Base-by-base conservation (phyloP, 92 coral and sea anemone species). In the Anthopleura xanthogrammica region DNA sequence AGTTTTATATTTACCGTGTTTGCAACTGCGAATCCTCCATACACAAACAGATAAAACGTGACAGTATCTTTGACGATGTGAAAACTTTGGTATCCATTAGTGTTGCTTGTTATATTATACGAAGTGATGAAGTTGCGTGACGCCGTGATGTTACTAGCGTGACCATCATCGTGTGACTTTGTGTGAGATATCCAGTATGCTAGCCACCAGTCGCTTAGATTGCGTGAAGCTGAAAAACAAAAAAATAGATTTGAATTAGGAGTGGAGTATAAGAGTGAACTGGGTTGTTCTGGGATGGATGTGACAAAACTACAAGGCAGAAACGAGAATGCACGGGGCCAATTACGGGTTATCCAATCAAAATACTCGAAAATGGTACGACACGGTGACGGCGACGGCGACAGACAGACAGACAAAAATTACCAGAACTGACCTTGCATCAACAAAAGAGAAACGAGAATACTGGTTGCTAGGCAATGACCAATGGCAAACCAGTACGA, bases 111-210 rank as follows among this genome's bases (percentile, higher is more conserved):
- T 42, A 6, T 12, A 29, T 29, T 29, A 40, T 5, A 12, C 4
- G 43, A 11, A 23, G 20, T 16, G 12, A 82, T 41, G 40, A 42
- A 17, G 73, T 12, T 6, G 22, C 82, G 88, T 54, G 78, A 72
- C 24, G 52, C 13, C 17, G 72, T 56, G 72, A 29, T 42, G 40
- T 68, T 60, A 24, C 22, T 52, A 36, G 9, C 66, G 79, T 76
- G 79, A 40, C 55, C 79, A 17, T 76, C 46, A 46, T 50, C 43
- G 40, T 75, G 41, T 78, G 88, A 52, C 42, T 82, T 75, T 12
- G 95, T 82, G 84, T 97, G 99, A 17, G 98, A 94, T 78, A 97
- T 97, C 99, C 99, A 97, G 86, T 97, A 91, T 5, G 99, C 97
- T 13, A 97, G 87, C 99, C 99, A 97, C 99, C 99, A 97, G 79